Percentiles rank a stretch among this genome's conserved stretches.
Evolutionary conservation across 2,888 invertebrate species (phyloP).

Genomic region (Cryptophagus acutangulus): DNA sequence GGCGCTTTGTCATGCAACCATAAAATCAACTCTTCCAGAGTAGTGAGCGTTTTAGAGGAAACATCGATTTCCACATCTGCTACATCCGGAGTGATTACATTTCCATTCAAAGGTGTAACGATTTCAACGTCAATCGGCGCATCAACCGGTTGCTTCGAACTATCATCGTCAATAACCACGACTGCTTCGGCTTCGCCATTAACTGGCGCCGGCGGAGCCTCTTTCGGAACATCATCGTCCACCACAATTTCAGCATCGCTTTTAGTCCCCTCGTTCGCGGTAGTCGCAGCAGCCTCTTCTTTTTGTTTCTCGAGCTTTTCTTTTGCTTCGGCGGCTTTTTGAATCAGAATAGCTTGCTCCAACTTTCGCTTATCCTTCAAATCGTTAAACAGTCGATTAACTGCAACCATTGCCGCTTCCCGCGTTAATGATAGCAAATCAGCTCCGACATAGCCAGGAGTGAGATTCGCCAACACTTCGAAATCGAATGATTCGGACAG

Average conservation of each 20-base stretch:
- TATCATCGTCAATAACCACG: constrained; percentile 25
- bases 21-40: constrained; percentile 56
- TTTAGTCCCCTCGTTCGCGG: constrained; percentile 16
- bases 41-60: constrained; percentile 21
- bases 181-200: constrained; percentile 21
- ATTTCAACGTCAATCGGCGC: constrained; percentile 10
- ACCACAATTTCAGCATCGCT: constrained; percentile 31
- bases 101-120: constrained; percentile 1
- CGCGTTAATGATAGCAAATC: constrained; percentile 82
- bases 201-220: constrained; percentile 29
- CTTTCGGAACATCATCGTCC: constrained; percentile 29
- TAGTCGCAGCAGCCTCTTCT: constrained; percentile 15
- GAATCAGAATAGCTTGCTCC: constrained; percentile 24
- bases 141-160: constrained; percentile 30
- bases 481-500: constrained; percentile 68
- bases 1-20: constrained; percentile 63
- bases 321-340: constrained; percentile 23
- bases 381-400: constrained; percentile 54
- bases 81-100: not conserved
- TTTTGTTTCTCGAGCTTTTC: constrained; percentile 13
- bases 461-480: constrained; percentile 69
- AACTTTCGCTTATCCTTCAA: constrained; percentile 37
- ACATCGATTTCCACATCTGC: constrained; percentile 11
- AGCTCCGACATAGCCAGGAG: constrained; percentile 95
- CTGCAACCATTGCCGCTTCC: constrained; percentile 84